Base-by-base conservation (phyloP, 1,140 invertebrate species). In the Bicyclus anynana region DNA sequence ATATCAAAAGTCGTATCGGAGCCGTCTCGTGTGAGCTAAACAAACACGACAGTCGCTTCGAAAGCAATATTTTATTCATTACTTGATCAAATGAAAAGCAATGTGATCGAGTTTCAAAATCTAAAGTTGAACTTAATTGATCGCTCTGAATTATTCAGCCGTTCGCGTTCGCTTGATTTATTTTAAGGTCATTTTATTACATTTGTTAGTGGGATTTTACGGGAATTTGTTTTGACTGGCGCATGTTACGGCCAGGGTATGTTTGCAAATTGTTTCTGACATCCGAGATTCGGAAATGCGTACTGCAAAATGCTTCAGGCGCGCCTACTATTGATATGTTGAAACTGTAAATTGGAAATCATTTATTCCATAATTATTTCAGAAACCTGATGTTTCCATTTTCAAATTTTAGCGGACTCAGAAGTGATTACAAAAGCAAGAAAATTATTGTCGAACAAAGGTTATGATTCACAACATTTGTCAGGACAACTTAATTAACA, bases 51-150 rank as follows among this genome's bases (percentile, higher is more conserved):
- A n/a, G 29, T 37, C 33, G 26, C 26, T 14, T 38, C 59, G 37
- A 14, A 38, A 29, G 38, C 29, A 21, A 65, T 65, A 65, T 61
- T 65, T 65, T 65, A 65, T 65, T 65, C 63, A 61, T 61, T 65
- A 65, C 63, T 29, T 60, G 58, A 61, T 54, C 63, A 61, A 61
- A 54, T 59, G 55, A 59, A 63, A 63, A 57, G 59, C 46, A 61
- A 61, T 61, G 53, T 35, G 47, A 61, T 61, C 53, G 53, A 61
- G 53, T 61, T 61, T 61, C 47, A 55, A 61, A 61, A 55, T 55
- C 53, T 51, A 46, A 61, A 52, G 46, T 61, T 38, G 37, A 50
- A 61, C 46, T 54, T 60, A 60, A 60, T 55, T 55, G 53, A 61
- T 61, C 33, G 53, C 38, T 37, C 29, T 61, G 38, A 61, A 61